These are phyloP conservation scores for Cossypha niveicapilla DNA, from an alignment of 2,797 vertebrate genomes.

Conservation along the genomic window DNA sequence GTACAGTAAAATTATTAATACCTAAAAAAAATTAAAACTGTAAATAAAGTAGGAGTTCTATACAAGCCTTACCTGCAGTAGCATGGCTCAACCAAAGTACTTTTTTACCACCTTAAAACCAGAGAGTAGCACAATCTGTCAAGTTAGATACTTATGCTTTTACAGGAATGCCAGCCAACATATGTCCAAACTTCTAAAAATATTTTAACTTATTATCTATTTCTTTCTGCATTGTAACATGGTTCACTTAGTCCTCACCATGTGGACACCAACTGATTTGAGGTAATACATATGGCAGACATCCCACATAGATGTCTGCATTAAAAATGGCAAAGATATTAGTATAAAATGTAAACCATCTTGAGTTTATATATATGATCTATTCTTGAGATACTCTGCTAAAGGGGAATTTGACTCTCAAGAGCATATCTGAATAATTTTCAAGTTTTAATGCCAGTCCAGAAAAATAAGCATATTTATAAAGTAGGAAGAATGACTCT, in stretches of 20 bases:
- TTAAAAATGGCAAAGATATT: constrained; percentile 42
- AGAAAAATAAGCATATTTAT: background rate
- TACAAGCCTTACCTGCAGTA: background rate
- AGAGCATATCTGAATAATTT: background rate
- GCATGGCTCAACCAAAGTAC: background rate
- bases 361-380: background rate
- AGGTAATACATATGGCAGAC: constrained; percentile 40
- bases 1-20: background rate
- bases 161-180: background rate
- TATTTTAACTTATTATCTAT: background rate
- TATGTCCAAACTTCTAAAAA: background rate
- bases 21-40: background rate
- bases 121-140: background rate
- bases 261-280: constrained; percentile 49
- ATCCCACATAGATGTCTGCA: background rate
- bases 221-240: background rate
- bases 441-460: background rate
- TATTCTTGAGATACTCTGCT: background rate
- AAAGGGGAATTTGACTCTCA: background rate
- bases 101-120: background rate
- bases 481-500: background rate
- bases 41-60: background rate
- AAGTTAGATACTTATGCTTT: background rate
- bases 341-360: constrained; percentile 50
- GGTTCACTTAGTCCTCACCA: background rate